phyloP scores from a whole-genome alignment of 2,113 vertebrate species.

The Trochalopteron elliotii region DNA sequence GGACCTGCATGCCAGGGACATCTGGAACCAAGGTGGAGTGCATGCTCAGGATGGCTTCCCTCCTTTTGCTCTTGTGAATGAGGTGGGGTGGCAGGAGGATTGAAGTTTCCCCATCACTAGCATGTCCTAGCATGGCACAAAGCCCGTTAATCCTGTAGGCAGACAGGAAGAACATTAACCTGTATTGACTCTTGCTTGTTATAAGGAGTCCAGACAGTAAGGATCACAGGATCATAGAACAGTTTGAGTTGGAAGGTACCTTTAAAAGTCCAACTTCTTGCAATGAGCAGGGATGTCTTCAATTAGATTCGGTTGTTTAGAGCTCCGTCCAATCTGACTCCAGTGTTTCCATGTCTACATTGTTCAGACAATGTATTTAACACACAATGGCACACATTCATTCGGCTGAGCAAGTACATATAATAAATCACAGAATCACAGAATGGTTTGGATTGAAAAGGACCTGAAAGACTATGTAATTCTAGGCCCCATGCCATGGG shows the following conservation, averaged over 20 bases:
- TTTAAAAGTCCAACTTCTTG: background rate
- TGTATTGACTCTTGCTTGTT: background rate
- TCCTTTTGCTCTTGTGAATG: background rate
- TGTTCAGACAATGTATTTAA: background rate
- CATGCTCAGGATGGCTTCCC: fast-evolving
- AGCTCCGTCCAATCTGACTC: fast-evolving
- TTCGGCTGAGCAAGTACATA: background rate
- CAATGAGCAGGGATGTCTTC: background rate
- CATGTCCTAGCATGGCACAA: background rate
- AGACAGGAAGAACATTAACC: background rate
- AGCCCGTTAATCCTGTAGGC: fast-evolving
- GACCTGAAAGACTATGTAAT: background rate
- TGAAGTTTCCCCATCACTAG: fast-evolving
- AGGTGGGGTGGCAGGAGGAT: background rate
- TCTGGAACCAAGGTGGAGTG: background rate
- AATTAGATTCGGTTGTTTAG: background rate
- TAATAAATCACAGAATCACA: background rate
- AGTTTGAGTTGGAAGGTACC: background rate
- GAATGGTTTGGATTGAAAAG: background rate
- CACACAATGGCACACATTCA: background rate
- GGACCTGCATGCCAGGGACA: background rate
- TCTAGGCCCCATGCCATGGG: background rate
- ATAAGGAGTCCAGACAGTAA: background rate
- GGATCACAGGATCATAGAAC: background rate
- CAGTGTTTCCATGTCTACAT: background rate